These are phyloP conservation scores for Hydriomena furcata DNA, from an alignment of 2,888 invertebrate species.

Conservation along the genomic window DNA sequence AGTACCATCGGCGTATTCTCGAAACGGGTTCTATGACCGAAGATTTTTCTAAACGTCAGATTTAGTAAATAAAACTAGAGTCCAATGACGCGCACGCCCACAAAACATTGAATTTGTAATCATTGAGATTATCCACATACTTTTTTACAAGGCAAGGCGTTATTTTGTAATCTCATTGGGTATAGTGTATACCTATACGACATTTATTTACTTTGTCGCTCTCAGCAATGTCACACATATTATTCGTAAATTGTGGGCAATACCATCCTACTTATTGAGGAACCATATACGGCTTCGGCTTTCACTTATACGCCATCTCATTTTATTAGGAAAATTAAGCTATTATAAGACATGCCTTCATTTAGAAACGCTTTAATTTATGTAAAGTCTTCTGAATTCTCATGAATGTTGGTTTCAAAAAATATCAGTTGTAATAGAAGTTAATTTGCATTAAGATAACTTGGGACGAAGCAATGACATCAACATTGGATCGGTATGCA, in stretches of 20 bases:
- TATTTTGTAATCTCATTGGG: constrained; percentile 46
- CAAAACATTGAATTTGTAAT: constrained; percentile 46
- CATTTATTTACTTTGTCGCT: constrained; percentile 39
- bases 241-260: constrained; percentile 31
- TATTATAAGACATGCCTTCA: constrained; percentile 3
- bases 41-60: constrained; percentile 50
- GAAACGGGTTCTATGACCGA: constrained; percentile 41
- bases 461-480: constrained; percentile 9
- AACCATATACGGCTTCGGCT: constrained; percentile 10
- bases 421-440: neutral
- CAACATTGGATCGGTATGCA: constrained; percentile 1
- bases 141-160: constrained; percentile 28
- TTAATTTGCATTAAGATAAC: constrained; percentile 6
- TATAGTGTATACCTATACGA: constrained; percentile 40
- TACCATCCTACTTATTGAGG: constrained; percentile 28
- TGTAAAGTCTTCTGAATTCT: neutral
- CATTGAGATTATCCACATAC: constrained; percentile 47
- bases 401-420: neutral
- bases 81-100: constrained; percentile 49
- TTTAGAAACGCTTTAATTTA: constrained; percentile 1
- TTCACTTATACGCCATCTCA: constrained; percentile 16
- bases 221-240: constrained; percentile 21
- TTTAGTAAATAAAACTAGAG: constrained; percentile 55
- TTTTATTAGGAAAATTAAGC: constrained; percentile 13
- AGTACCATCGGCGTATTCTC: constrained; percentile 45